These are phyloP conservation scores for Lagorchestes hirsutus DNA, from an alignment of 2,797 vertebrate genomes.

Conservation along the genomic window DNA sequence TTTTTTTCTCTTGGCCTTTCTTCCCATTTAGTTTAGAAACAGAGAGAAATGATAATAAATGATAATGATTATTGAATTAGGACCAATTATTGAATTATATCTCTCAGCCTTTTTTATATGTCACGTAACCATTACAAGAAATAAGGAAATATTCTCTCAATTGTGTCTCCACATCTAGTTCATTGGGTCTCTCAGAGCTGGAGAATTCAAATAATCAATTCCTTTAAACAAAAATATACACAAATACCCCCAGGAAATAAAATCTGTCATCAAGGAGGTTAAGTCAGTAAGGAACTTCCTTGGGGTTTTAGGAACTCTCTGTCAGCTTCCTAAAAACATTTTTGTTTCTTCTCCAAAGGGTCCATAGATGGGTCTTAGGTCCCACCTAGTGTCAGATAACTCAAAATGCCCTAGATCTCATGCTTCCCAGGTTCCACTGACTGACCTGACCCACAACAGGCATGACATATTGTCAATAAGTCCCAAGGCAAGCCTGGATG, in stretches of 20 bases:
- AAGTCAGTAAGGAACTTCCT: background rate
- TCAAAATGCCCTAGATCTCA: background rate
- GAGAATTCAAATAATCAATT: background rate
- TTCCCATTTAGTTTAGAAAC: background rate
- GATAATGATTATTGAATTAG: background rate
- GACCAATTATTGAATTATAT: background rate
- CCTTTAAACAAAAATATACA: background rate
- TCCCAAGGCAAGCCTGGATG: background rate
- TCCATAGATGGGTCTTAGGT: background rate
- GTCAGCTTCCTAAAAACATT: background rate
- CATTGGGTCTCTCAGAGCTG: background rate
- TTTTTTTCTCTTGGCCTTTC: background rate
- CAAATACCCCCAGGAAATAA: background rate
- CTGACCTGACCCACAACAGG: background rate
- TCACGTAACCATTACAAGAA: background rate
- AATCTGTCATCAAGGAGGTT: background rate
- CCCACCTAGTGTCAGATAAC: background rate
- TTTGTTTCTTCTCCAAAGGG: background rate
- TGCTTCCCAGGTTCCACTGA: background rate
- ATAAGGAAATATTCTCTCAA: background rate
- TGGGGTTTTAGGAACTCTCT: background rate
- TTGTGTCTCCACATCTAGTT: background rate
- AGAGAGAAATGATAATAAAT: background rate
- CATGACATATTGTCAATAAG: background rate
- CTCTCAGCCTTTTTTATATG: background rate